Evolutionary conservation across 2,888 invertebrate genomes (phyloP), one percentile per base, ranked within the genome.

Genomic region (Desoria tigrina): DNA sequence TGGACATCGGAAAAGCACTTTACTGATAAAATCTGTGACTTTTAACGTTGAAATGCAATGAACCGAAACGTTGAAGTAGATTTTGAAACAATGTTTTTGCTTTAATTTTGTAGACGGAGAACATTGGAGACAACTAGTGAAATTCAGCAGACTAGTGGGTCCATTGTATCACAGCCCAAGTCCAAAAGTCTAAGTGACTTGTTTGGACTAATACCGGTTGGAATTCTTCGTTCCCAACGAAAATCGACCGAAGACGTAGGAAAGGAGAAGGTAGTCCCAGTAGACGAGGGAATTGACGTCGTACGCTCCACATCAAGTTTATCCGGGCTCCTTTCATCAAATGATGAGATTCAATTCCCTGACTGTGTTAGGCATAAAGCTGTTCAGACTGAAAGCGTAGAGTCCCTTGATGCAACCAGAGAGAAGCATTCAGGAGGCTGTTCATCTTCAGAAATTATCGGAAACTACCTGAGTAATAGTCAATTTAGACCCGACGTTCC

Each of bases 111-210:
- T 28, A 59, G 45, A n/a, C 37, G 74, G 23, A 42, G 75, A 55
- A 76, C 76, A 0, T 53, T 76, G 39, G 76, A 76, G 32, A 75
- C 73, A 2, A 66, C 74, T 1, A 21, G 42, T 37, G 65, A 67
- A 32, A 26, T 67, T 11, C 63, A 62, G 18, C 65, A 63, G 27
- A 39, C 63, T 7, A 59, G 53, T 39, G 51, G 61, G 2, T 63
- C 61, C 18, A 71, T 74, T 26, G 66, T 60, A 11, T 70, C 65
- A n/a, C 76, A 76, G 55, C 83, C 90, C 58, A 92, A 92, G 79
- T 92, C 92, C 3, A 87, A 90, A 78, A 92, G 92, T 79, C 83
- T 93, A 74, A 90, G 90, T 63, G 91, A 92, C 78, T 90, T 92
- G 67, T 84, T 90, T 24, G 76, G 77, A n/a, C 65, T 78, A 7